phyloP scores from a whole-genome alignment of 2,797 vertebrate species.

The Ateles fusciceps region DNA sequence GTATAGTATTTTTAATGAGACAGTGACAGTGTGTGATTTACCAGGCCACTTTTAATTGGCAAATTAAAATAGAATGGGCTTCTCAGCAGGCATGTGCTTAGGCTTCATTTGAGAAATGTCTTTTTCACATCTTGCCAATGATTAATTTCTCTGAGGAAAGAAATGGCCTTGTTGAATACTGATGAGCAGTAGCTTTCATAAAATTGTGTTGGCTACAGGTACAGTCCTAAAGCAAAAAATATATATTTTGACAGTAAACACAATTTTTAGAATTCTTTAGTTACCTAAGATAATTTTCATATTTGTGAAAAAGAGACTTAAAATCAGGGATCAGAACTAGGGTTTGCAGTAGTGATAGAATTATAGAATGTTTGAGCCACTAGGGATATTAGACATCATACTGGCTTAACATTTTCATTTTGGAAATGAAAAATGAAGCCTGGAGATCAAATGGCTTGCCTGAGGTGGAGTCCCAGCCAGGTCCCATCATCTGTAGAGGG shows the following conservation, averaged over 20 bases:
- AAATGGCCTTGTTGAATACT: constrained; percentile 50
- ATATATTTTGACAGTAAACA: neutral
- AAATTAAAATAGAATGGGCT: constrained; percentile 71
- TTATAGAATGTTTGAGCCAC: neutral
- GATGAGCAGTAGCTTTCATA: constrained; percentile 39
- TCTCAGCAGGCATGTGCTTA: constrained; percentile 24
- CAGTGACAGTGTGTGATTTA: constrained; percentile 63
- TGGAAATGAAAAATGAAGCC: neutral
- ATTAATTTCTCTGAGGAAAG: constrained; percentile 62
- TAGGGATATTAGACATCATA: neutral
- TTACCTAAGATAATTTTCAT: constrained; percentile 13
- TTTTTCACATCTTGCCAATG: constrained; percentile 52
- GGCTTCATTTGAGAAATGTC: constrained; percentile 25
- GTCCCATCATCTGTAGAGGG: neutral
- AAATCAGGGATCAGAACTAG: neutral
- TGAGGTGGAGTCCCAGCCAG: neutral
- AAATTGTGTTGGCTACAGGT: constrained; percentile 33
- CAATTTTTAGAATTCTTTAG: constrained; percentile 38
- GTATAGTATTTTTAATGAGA: constrained; percentile 63
- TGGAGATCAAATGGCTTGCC: neutral
- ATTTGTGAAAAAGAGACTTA: constrained; percentile 29
- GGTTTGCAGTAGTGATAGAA: neutral
- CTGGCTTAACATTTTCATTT: neutral
- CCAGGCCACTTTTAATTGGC: constrained; percentile 67
- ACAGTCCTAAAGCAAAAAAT: constrained; percentile 27